These are phyloP conservation scores for Diplodus puntazzo DNA, from an alignment of 2,797 vertebrate genomes.

Conservation along the genomic window DNA sequence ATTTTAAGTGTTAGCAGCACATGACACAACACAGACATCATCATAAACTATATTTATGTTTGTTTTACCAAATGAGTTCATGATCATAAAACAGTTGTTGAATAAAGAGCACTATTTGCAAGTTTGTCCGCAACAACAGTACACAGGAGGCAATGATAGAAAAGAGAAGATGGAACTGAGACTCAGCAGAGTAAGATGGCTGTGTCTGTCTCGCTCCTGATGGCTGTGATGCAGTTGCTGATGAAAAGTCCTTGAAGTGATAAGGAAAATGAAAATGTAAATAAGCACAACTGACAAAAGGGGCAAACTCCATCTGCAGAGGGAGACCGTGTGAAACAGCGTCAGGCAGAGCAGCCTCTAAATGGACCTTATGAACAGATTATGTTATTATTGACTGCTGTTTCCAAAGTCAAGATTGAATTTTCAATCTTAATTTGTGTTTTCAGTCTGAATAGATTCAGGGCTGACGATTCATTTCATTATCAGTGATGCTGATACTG, in stretches of 20 bases:
- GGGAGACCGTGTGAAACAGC: not conserved
- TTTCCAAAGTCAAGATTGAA: not conserved
- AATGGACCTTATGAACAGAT: not conserved
- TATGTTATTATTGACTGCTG: not conserved
- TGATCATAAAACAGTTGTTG: not conserved
- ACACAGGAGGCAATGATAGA: not conserved
- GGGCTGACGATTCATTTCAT: not conserved
- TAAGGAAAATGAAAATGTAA: not conserved
- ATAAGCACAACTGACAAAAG: not conserved
- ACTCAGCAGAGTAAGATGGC: not conserved
- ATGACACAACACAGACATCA: not conserved
- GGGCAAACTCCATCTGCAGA: not conserved
- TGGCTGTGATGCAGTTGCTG: not conserved
- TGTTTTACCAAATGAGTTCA: not conserved
- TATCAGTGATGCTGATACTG: no score
- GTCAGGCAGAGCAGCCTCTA: not conserved
- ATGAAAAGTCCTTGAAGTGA: not conserved
- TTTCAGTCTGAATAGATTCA: not conserved
- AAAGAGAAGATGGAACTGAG: not conserved
- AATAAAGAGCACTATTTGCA: not conserved
- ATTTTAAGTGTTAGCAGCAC: not conserved
- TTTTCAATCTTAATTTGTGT: not conserved
- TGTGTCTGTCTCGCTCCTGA: no score
- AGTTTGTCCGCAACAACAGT: not conserved
- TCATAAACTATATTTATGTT: not conserved